These are phyloP conservation scores for Dynastes grantii DNA, from an alignment of 2,888 invertebrate genomes.

Conservation along the genomic window DNA sequence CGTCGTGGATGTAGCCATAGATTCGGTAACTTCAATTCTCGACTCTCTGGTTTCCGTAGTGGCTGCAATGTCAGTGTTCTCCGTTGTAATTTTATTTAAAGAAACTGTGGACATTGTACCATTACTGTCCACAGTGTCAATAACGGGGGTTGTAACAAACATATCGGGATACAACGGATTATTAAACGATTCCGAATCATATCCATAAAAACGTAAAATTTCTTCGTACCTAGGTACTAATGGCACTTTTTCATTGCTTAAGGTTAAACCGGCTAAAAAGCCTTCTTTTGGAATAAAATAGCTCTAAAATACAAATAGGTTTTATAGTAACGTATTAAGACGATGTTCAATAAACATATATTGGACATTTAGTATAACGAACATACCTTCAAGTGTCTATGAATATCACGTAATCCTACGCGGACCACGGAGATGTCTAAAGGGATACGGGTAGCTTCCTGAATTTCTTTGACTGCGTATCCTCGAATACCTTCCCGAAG, in stretches of 20 bases:
- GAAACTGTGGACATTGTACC: constrained; percentile 9
- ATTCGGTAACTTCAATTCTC: constrained; percentile 31
- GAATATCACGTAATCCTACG: constrained; percentile 87
- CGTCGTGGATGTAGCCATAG: constrained; percentile 36
- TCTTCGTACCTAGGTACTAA: constrained; percentile 83
- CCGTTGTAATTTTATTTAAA: constrained; percentile 19
- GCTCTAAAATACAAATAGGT: constrained; percentile 74
- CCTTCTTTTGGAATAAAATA: constrained; percentile 89
- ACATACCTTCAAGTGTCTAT: constrained; percentile 83
- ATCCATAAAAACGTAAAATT: constrained; percentile 85
- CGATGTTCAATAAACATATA: background rate
- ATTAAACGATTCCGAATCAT: constrained; percentile 77
- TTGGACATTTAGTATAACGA: background rate
- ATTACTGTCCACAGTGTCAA: constrained; percentile 15
- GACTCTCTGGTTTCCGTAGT: constrained; percentile 6
- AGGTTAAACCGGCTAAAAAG: constrained; percentile 84
- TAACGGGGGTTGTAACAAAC: constrained; percentile 20
- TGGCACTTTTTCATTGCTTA: constrained; percentile 85
- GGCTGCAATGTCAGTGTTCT: constrained; percentile 10
- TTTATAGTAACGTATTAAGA: background rate
- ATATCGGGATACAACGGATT: constrained; percentile 65
- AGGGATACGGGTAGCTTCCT: constrained; percentile 80
- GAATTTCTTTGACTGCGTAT: constrained; percentile 81
- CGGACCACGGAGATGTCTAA: constrained; percentile 82
- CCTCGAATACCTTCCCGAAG: constrained; percentile 86